Percentiles rank a stretch among this genome's conserved stretches.
phyloP scores from a whole-genome alignment of 2,888 invertebrate species.

The Cordilura impudica region DNA sequence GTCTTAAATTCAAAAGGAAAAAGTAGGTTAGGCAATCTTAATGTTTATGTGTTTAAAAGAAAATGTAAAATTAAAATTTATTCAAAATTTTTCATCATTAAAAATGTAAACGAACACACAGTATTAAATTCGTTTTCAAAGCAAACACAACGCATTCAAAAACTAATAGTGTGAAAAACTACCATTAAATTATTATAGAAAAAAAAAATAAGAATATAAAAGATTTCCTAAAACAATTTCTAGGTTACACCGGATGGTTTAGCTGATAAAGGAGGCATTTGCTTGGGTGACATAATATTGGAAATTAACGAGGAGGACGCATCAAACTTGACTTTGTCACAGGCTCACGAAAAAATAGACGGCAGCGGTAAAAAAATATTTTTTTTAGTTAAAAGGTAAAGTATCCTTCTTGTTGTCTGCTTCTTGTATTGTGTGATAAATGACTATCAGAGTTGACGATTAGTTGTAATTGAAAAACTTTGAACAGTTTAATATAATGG shows the following conservation, averaged over 20 bases:
- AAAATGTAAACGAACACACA: conserved; percentile 43
- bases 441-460: no score
- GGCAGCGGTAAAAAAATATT: conserved; percentile 75
- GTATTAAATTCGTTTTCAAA: conserved; percentile 47
- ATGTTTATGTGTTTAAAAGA: conserved; percentile 13
- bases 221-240: conserved; percentile 38
- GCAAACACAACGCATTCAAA: conserved; percentile 32
- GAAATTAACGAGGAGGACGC: conserved; percentile 78
- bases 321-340: conserved; percentile 74
- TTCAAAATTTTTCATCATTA: conserved; percentile 13
- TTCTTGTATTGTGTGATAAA: no score
- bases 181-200: background rate
- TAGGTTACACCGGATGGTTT: conserved; percentile 77
- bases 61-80: conserved; percentile 19
- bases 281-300: conserved; percentile 77
- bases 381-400: conserved; percentile 77
- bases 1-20: conserved; percentile 28
- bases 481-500: no score
- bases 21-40: conserved; percentile 54
- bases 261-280: conserved; percentile 77
- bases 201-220: background rate
- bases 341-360: conserved; percentile 77
- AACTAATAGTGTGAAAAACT: background rate
- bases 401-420: conserved; percentile 2
- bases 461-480: no score